A percentile compares a stretch with the other conserved stretches of the same genome.
Evolutionary conservation across 1,140 invertebrate species (phyloP).

Genomic region (Philotrypesis tridentata): DNA sequence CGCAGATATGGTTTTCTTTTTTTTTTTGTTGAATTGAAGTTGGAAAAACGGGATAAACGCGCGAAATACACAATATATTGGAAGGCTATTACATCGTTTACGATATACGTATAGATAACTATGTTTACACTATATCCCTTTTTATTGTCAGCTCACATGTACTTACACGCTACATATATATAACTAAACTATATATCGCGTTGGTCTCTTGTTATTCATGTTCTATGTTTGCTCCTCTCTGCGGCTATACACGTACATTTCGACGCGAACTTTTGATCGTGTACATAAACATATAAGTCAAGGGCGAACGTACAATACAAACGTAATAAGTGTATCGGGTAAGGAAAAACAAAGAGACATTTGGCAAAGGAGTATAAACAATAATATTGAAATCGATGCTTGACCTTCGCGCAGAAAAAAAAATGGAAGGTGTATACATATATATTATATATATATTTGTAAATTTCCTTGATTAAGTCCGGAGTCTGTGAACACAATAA

Average conservation of each 20-base stretch:
- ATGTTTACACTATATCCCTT: slow-evolving; percentile 59
- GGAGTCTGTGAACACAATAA: slow-evolving; percentile 47
- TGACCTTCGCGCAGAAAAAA: neutral
- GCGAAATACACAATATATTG: slow-evolving; percentile 23
- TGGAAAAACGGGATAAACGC: slow-evolving; percentile 11
- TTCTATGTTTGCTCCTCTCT: neutral
- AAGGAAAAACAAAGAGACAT: neutral
- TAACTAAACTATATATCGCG: slow-evolving; percentile 35
- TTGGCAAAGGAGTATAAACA: neutral
- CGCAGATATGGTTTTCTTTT: slow-evolving; percentile 33
- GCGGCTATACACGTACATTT: neutral
- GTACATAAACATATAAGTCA: too few relatives aligned
- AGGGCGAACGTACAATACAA: too few relatives aligned
- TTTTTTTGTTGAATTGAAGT: too few relatives aligned
- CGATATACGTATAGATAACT: slow-evolving; percentile 47
- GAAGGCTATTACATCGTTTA: slow-evolving; percentile 37
- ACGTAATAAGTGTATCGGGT: neutral
- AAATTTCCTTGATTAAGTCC: neutral
- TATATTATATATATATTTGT: too few relatives aligned
- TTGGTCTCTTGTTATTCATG: slow-evolving; percentile 33
- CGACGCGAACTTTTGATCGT: too few relatives aligned
- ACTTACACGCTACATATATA: slow-evolving; percentile 55
- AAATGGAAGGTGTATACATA: neutral
- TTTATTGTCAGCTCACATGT: slow-evolving; percentile 73
- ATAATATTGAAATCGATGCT: too few relatives aligned